phyloP scores from a whole-genome alignment of 1,140 invertebrate species.

The Heliconius himera region DNA sequence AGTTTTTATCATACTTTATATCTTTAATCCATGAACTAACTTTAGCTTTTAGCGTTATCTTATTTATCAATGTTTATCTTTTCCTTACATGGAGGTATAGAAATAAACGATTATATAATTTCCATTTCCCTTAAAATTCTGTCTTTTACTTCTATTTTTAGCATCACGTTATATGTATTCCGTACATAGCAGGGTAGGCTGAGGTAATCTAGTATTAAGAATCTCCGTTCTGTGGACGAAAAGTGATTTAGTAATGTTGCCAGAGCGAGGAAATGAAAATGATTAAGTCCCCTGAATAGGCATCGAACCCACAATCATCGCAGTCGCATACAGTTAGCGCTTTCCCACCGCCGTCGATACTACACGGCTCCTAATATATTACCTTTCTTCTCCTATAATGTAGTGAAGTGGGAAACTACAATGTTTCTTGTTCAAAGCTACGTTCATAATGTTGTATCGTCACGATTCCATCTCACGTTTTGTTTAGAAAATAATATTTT shows the following conservation, averaged over 20 bases:
- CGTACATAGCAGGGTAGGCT: no score
- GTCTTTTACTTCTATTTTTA: no score
- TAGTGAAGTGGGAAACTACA: background rate
- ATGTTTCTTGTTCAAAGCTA: background rate
- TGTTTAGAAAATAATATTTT: background rate
- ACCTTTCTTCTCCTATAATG: background rate
- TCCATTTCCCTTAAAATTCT: background rate
- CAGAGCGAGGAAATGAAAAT: no score
- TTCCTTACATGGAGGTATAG: background rate
- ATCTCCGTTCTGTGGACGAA: no score
- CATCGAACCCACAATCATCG: no score
- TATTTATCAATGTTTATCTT: background rate
- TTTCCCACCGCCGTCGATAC: no score
- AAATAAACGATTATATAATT: background rate
- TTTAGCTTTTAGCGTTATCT: constrained; percentile 9
- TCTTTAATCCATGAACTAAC: background rate
- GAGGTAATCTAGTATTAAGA: no score
- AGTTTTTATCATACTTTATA: background rate
- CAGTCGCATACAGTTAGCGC: no score
- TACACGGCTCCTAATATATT: background rate
- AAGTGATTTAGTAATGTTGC: no score
- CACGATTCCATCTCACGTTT: constrained; percentile 3
- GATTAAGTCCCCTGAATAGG: no score
- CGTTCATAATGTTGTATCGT: background rate
- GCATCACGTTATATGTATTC: no score